Base-by-base conservation (phyloP, 92 coral and sea anemone species). In the Umimayanthus chanpuru region DNA sequence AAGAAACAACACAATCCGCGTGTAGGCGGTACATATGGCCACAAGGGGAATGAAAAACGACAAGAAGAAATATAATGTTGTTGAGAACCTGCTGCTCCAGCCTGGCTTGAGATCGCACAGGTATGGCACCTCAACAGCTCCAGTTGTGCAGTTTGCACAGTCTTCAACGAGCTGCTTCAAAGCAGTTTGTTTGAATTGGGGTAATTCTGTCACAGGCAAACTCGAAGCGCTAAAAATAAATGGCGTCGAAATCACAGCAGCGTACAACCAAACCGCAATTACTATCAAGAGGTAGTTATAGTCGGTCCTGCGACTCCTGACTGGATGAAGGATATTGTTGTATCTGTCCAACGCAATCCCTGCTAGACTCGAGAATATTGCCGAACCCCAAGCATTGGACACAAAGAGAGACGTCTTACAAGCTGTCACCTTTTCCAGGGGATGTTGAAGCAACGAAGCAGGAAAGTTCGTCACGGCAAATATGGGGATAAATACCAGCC, bases 181-280 rank as follows among this genome's bases (percentile, higher is more conserved):
- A 21, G 81, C 88, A 20, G 68, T 61, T 61, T 61, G 68, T 61
- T 61, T 61, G 68, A 18, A 61, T 76, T 93, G 91, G 26, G 95
- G 88, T 11, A 88, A 68, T 7, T 90, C 85, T 20, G 16, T 36
- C 9, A 90, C 20, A 18, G 88, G 71, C 11, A 90, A 74, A 9
- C 81, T 86, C 32, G 36, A n/a, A 6, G 86, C 81, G 47, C 91
- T 85, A 25, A 70, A 66, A 10, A 85, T 84, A n/a, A 26, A 40
- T 61, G 90, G 85, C 43, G 66, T 8, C 9, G 95, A 90, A n/a
- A 85, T 47, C 0, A 86, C 30, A 14, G 36, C 8, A 6, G 95
- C 82, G 72, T 90, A 93, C 28, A 87, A 28, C 94, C 94, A 92
- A 32, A 92, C 93, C 32, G 55, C 64, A 4, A 56, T 28, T n/a